Conservation (phyloP, 2,797 vertebrate genomes). For the Echiichthys vipera region DNA sequence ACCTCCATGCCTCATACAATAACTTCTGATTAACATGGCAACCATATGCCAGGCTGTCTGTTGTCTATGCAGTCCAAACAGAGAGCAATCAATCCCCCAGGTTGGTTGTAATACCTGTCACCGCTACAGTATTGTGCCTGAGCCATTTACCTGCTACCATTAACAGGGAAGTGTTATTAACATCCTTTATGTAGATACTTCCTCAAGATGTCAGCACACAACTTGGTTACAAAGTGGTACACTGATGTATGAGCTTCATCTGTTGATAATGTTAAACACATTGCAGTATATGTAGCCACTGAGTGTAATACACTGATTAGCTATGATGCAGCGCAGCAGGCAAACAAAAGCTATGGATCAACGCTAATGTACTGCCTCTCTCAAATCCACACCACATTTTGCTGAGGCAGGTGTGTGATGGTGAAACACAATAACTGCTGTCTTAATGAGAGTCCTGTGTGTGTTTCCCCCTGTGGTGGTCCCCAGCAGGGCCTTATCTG, state of each 20-base stretch:
- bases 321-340: constrained; percentile 53
- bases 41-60: constrained; percentile 29
- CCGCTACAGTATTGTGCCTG: constrained; percentile 38
- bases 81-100: constrained; percentile 36
- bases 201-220: constrained; percentile 29
- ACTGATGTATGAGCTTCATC: constrained; percentile 33
- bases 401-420: constrained; percentile 64
- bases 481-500: constrained; percentile 68
- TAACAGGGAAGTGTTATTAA: constrained; percentile 37
- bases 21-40: constrained; percentile 38
- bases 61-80: constrained; percentile 10
- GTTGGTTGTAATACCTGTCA: constrained; percentile 28
- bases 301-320: constrained; percentile 42
- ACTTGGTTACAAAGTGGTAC: constrained; percentile 22
- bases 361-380: constrained; percentile 33
- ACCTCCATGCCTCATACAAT: constrained; percentile 23
- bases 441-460: constrained; percentile 66
- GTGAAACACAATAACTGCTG: constrained; percentile 51
- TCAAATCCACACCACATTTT: constrained; percentile 23
- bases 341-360: constrained; percentile 48
- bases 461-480: constrained; percentile 41
- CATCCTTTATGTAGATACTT: constrained; percentile 39
- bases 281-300: background rate
- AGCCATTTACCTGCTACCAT: constrained; percentile 44
- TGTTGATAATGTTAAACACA: constrained; percentile 35